Conservation (phyloP, 1,140 invertebrate genomes). For the Schlechtendalia chinensis region DNA sequence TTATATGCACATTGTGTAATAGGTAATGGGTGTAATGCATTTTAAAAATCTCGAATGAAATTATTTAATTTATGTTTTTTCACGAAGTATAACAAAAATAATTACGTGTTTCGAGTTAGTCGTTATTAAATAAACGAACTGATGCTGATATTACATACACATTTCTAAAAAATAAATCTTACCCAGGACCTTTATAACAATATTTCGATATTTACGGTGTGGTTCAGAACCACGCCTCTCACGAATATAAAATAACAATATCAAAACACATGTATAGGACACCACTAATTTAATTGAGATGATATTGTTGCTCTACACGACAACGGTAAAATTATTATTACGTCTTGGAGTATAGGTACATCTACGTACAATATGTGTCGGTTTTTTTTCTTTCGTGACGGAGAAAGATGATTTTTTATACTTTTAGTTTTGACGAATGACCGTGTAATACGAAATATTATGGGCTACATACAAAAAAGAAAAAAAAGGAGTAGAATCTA, state of each 20-base stretch:
- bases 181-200: background rate
- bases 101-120: no score
- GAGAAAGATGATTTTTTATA: slow-evolving; percentile 15
- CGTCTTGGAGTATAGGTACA: background rate
- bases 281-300: background rate
- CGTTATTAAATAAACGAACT: no score
- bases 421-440: slow-evolving; percentile 29
- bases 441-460: slow-evolving; percentile 1
- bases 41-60: no score
- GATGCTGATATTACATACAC: no score
- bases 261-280: background rate
- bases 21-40: no score
- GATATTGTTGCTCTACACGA: background rate
- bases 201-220: background rate
- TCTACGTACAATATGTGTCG: background rate
- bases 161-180: background rate
- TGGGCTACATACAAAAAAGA: background rate
- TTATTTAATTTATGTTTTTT: no score
- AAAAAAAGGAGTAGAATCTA: background rate
- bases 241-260: background rate
- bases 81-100: no score
- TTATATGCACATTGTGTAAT: no score
- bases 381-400: background rate
- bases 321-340: background rate
- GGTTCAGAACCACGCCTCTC: background rate